These are phyloP conservation scores for Clanis bilineata DNA, from an alignment of 2,888 invertebrate species.

Conservation along the genomic window DNA sequence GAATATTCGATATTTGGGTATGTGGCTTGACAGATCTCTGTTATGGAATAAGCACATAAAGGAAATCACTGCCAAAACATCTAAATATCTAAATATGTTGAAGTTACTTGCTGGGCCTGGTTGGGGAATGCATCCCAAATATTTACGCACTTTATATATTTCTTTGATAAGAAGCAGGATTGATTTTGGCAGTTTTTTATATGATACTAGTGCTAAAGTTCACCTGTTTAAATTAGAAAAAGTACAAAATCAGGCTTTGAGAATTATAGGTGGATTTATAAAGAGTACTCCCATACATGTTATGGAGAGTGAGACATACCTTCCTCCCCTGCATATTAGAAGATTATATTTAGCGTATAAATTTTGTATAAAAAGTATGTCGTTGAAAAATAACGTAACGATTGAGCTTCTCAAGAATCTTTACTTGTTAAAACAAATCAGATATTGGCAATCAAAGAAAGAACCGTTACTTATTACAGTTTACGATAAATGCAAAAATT, in stretches of 20 bases:
- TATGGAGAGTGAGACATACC: neutral
- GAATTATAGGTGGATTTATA: no score
- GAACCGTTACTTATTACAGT: no score
- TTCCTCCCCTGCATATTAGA: neutral
- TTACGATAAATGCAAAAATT: no score
- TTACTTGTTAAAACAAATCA: no score
- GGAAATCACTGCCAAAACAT: neutral
- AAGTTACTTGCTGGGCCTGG: conserved; percentile 30
- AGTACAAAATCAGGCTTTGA: conserved; percentile 28
- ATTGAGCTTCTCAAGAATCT: no score
- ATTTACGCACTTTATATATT: conserved; percentile 31
- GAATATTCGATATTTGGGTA: neutral
- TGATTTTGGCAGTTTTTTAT: conserved; percentile 28
- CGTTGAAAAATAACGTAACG: neutral
- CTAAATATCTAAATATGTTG: conserved; percentile 23
- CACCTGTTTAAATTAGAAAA: conserved; percentile 26
- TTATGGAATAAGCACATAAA: neutral
- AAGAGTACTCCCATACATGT: neutral
- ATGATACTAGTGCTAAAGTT: conserved; percentile 19
- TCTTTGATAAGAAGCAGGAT: conserved; percentile 30
- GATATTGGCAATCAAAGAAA: no score
- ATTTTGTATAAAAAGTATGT: neutral
- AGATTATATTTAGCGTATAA: neutral
- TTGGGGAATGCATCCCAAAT: conserved; percentile 35
- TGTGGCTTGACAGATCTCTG: neutral